Base-by-base conservation (phyloP, 1,140 invertebrate species). In the Kradibia gibbosae region DNA sequence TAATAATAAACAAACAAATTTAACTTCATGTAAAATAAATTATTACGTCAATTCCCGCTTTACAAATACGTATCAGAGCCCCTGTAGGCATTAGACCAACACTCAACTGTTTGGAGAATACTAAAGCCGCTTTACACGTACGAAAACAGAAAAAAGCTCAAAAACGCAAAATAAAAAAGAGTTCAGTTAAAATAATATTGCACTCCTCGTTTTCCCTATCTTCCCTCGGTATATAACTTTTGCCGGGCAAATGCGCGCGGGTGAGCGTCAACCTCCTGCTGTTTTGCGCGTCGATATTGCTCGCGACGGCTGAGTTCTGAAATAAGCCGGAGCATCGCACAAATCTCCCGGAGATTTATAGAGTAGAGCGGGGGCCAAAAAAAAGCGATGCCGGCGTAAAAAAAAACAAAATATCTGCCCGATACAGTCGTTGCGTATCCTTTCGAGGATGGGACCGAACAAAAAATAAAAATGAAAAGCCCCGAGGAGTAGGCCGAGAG, bases 281-380 rank as follows among this genome's bases (percentile, higher is more conserved):
- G 70, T 71, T 71, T 71, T 36, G 42, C 17, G 53, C 70, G 75
- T 82, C 81, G 73, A 82, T 82, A 82, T 82, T 78, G 53, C 75
- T 82, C 78, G 53, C 75, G 70, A 74, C 70, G 67, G 70, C 76
- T 50, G 81, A 79, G 65, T 67, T 74, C 80, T 85, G 83, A 83
- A 83, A 83, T 78, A 78, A 78, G 78, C 36, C 31, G 45, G 48
- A 11, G 42, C 31, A 31, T 73, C 78, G 71, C 74, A 81, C 82
- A 86, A 86, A 86, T 84, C 83, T 83, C 70, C 55, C 3, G 11
- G 60, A 75, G 82, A 84, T 85, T 86, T 84, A 86, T 83, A 78
- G 78, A 81, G 53, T 79, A 36, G 22, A 65, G 42, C 42, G 71
- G 11, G 36, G 11, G 0, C 31, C 10, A 62, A 53, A 34, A 57